These are phyloP conservation scores for Cryptotis parvus DNA, from an alignment of 2,113 vertebrate species.

Conservation along the genomic window DNA sequence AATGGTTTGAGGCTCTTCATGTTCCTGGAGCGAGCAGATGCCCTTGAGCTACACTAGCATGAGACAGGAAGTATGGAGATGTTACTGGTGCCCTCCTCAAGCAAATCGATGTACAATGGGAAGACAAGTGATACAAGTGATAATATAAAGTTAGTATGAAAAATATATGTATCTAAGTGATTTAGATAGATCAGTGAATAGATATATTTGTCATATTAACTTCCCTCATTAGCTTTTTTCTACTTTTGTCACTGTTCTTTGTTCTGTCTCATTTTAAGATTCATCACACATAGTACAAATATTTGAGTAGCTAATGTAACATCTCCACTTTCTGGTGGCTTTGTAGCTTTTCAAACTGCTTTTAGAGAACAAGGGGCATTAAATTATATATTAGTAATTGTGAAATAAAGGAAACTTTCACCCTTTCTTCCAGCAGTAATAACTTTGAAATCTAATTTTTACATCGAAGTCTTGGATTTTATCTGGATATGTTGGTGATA, in stretches of 20 bases:
- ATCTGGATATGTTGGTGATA: not conserved
- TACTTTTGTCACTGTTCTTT: not conserved
- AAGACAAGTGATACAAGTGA: too few species aligned
- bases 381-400: not conserved
- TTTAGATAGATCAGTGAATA: not conserved
- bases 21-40: too few species aligned
- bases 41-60: too few species aligned
- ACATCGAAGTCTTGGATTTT: not conserved
- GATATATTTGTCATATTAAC: not conserved
- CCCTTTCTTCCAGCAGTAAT: not conserved
- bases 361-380: not conserved
- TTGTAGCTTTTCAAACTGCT: not conserved
- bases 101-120: too few species aligned
- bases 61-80: too few species aligned
- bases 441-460: slow-evolving; percentile 25
- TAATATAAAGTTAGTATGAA: too few species aligned
- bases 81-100: too few species aligned
- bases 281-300: not conserved
- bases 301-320: not conserved
- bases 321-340: not conserved
- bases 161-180: too few species aligned
- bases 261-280: not conserved
- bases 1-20: too few species aligned
- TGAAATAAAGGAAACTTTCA: not conserved
- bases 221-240: not conserved